A percentile compares a stretch with the other conserved stretches of the same genome.
Conservation (phyloP, 2,113 vertebrate species). For the Trinectes maculatus region DNA sequence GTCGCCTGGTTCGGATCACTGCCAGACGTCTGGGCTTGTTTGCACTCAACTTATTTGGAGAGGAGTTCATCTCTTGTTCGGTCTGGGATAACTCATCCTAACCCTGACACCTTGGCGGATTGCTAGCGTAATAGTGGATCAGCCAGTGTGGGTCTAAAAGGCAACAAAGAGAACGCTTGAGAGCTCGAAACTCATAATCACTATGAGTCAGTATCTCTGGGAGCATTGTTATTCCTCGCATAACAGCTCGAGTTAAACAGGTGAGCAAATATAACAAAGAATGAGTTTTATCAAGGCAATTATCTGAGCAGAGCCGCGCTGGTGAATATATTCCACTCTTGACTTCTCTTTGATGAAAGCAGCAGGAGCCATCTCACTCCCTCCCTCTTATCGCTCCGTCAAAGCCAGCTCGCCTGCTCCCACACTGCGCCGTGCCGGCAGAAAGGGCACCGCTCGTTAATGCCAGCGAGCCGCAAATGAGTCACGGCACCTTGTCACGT, state of each 20-base stretch:
- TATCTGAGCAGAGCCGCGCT: slow-evolving; percentile 51
- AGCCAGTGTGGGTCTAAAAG: too few relatives aligned
- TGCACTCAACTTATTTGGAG: slow-evolving; percentile 8
- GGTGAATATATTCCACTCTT: slow-evolving; percentile 57
- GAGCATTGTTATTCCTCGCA: slow-evolving; percentile 19
- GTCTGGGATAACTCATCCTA: neutral
- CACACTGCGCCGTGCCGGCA: slow-evolving; percentile 60
- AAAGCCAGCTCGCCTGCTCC: slow-evolving; percentile 63
- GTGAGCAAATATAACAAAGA: slow-evolving; percentile 60
- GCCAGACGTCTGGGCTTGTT: slow-evolving; percentile 35
- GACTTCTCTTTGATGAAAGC: slow-evolving; percentile 69
- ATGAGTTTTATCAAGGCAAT: slow-evolving; percentile 59
- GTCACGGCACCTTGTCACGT: slow-evolving; percentile 72
- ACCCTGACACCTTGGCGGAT: neutral
- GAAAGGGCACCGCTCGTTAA: slow-evolving; percentile 77
- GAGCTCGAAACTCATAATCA: too few relatives aligned
- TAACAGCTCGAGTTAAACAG: slow-evolving; percentile 56
- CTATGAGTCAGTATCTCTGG: too few relatives aligned
- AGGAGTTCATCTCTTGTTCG: neutral
- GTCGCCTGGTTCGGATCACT: slow-evolving; percentile 31
- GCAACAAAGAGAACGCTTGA: too few relatives aligned
- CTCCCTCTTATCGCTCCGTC: slow-evolving; percentile 64
- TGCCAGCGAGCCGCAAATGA: slow-evolving; percentile 75
- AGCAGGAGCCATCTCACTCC: slow-evolving; percentile 66
- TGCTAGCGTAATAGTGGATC: neutral